These are phyloP conservation scores for Dendroctonus valens DNA, from an alignment of 1,140 invertebrate genomes.

Conservation along the genomic window DNA sequence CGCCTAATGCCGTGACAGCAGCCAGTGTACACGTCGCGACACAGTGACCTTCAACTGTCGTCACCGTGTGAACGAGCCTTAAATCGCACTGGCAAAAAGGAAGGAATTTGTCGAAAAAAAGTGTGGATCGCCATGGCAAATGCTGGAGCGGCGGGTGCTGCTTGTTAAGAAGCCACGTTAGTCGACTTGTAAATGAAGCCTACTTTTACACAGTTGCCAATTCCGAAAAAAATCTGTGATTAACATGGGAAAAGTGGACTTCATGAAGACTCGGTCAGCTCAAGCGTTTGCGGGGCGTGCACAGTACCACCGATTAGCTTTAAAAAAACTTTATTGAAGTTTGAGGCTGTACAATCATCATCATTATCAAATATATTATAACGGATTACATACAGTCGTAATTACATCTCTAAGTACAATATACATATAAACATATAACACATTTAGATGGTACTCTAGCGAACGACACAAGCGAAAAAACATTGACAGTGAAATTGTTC, in stretches of 20 bases:
- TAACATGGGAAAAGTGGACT: slow-evolving; percentile 20
- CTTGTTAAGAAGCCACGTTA: slow-evolving; percentile 43
- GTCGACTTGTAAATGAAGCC: slow-evolving; percentile 6
- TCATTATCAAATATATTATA: slow-evolving; percentile 31
- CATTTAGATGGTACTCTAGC: slow-evolving; percentile 20
- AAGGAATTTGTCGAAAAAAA: slow-evolving; percentile 40
- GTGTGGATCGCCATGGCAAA: slow-evolving; percentile 50
- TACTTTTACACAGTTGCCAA: slow-evolving; percentile 6
- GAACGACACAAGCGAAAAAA: slow-evolving; percentile 33
- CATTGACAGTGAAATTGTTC: slow-evolving; percentile 20
- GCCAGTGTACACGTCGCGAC: too few species aligned
- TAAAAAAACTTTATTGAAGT: slow-evolving; percentile 23
- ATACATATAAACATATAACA: slow-evolving; percentile 11
- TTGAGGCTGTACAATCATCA: slow-evolving; percentile 31
- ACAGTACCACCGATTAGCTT: slow-evolving; percentile 6
- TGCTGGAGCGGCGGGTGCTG: slow-evolving; percentile 46
- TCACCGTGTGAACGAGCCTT: too few species aligned
- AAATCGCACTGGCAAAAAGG: slow-evolving; percentile 12
- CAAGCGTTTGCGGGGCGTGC: slow-evolving; percentile 41
- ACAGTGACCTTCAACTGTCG: too few species aligned
- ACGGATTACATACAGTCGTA: slow-evolving; percentile 24
- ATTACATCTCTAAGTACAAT: slow-evolving; percentile 20
- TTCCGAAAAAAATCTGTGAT: not conserved
- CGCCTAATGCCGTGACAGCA: too few species aligned
- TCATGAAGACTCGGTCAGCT: slow-evolving; percentile 26